A percentile compares a stretch with the other conserved stretches of the same genome.
Evolutionary conservation across 2,113 vertebrate species (phyloP).

Genomic region (Stictonetta naevosa): DNA sequence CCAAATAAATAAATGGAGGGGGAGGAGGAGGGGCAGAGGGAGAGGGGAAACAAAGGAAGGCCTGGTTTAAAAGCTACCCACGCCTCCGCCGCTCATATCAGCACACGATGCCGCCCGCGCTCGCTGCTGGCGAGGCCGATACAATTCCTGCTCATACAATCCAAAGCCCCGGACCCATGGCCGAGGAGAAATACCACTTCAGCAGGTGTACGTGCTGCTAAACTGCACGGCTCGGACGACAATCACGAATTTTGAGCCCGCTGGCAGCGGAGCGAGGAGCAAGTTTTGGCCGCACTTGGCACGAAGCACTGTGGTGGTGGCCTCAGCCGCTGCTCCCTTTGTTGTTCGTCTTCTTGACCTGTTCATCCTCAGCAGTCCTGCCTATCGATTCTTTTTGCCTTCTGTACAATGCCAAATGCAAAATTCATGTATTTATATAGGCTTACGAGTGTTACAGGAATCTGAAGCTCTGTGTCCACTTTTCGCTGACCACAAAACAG

Average conservation of each 20-base stretch:
- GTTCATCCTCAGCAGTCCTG: neutral
- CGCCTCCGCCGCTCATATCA: accelerated
- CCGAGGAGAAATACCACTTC: neutral
- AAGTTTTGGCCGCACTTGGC: neutral
- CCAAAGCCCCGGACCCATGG: neutral
- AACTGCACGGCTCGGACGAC: neutral
- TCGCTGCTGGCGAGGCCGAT: accelerated
- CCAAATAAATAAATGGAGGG: neutral
- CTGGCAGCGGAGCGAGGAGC: neutral
- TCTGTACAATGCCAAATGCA: neutral
- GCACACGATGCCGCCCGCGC: accelerated
- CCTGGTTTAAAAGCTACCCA: neutral
- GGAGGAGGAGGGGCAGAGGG: neutral
- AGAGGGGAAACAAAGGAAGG: neutral
- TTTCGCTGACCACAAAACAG: slow-evolving; percentile 72
- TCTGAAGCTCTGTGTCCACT: slow-evolving; percentile 72
- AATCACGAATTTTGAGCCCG: neutral
- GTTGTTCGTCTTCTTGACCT: neutral
- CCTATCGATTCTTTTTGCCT: neutral
- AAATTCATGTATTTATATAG: slow-evolving; percentile 12
- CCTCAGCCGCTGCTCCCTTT: neutral
- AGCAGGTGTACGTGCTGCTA: neutral
- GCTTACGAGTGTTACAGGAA: slow-evolving; percentile 19
- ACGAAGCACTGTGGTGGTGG: neutral
- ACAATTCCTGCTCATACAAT: neutral